Base-by-base conservation (phyloP, 2,888 invertebrate genomes). In the Dendrolimus pini region DNA sequence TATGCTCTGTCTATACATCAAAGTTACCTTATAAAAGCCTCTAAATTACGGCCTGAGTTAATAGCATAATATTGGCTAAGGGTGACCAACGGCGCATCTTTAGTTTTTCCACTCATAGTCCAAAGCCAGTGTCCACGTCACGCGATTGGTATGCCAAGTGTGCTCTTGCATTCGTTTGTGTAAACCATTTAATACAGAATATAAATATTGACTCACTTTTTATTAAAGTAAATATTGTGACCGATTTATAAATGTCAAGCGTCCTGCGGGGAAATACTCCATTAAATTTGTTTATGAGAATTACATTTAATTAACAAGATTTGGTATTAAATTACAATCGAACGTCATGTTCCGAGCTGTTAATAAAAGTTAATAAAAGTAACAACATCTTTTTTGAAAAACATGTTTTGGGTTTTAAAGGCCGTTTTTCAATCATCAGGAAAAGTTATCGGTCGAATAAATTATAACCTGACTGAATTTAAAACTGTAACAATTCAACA, bases 101-200 rank as follows among this genome's bases (percentile, higher is more conserved):
- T 30, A 30, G 30, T 47, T 47, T 47, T 47, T 47, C 2, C 12
- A 47, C 47, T 9, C 47, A 41, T 52, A 41, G 41, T 52, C 52
- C 55, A 53, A 56, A 55, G 41, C 56, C 53, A 54, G 53, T 52
- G 9, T 54, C 65, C 66, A 65, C 70, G 71, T 71, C 71, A 71
- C 53, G 18, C 2, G 55, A 58, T 54, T 61, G 70, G 67, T 60
- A 71, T 71, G 65, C 56, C 53, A 53, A 56, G 53, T 56, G 1
- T 47, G 41, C 53, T 56, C 47, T 47, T 47, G 47, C 47, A 47
- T 47, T 47, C 12, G 12, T 47, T 47, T 47, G 12, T 47, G 47
- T 47, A 47, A 6, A 47, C 47, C 47, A 47, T 30, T 30, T 47
- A 47, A 47, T 47, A 47, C 47, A 47, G 9, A 47, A 47, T 47